Base-by-base conservation (phyloP, 2,797 vertebrate genomes). In the Pseudopleuronectes americanus region DNA sequence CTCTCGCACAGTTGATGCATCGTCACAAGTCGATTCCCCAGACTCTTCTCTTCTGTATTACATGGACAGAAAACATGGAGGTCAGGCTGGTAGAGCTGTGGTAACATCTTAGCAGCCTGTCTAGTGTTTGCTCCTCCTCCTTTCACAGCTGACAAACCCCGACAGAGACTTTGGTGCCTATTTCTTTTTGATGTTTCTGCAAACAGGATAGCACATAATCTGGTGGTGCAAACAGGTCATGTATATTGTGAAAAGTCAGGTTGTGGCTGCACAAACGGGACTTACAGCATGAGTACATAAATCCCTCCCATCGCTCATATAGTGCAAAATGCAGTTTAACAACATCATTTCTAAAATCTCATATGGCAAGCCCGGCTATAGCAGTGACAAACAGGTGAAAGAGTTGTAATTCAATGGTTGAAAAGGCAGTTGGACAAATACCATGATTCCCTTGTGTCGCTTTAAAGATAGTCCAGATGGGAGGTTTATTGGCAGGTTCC, bases 401-500 rank as follows among this genome's bases (percentile, higher is more conserved):
- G 56, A 45, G n/a, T 7, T 68, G 24, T 21, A 62, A 22, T 65
- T 65, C 43, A 16, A 19, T 6, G 23, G 33, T 36, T 33, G n/a
- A n/a, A 51, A 31, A 71, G 56, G 2, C 54, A 22, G 57, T 61
- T 71, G 67, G 56, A 78, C 53, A 49, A 76, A 77, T 68, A 55
- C 31, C 31, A 28, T 0, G 13, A 71, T 58, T 71, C 59, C 26
- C 63, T 57, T 12, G 23, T 57, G 53, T 8, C 26, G 22, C 17
- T 70, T 70, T 66, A 56, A 75, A 77, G 43, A 74, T 70, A 68
- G 65, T 77, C 64, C 48, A 84, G 47, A 54, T 33, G 26, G 16
- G 58, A 58, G 38, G 58, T 64, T 81, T 67, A 81, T 77, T 71
- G 74, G 26, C 79, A 81, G 70, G 6, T 49, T 80, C 12, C 43